These are phyloP conservation scores for Pteronotus mesoamericanus DNA, from an alignment of 2,797 vertebrate species.

Conservation along the genomic window DNA sequence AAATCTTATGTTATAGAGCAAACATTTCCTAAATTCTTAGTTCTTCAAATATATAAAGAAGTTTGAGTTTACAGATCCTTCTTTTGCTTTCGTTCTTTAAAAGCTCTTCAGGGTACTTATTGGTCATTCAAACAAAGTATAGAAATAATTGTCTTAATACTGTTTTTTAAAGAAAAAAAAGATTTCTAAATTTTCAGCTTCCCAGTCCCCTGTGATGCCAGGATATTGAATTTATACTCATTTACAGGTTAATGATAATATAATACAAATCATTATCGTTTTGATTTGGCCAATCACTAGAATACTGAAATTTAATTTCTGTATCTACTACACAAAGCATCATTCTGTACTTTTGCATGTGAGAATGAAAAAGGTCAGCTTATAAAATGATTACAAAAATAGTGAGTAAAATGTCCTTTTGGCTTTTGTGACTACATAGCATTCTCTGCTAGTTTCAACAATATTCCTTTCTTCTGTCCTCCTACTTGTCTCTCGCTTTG, in stretches of 20 bases:
- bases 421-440: not conserved
- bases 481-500: not conserved
- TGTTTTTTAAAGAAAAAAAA: not conserved
- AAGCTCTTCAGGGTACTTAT: not conserved
- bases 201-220: not conserved
- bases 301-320: not conserved
- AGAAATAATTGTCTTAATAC: not conserved
- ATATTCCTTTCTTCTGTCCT: not conserved
- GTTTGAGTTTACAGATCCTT: not conserved
- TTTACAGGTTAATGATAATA: not conserved
- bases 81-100: not conserved
- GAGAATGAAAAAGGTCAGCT: not conserved
- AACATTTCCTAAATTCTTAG: slow-evolving; percentile 2
- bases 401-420: not conserved
- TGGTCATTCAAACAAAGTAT: not conserved
- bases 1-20: not conserved
- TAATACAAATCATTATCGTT: not conserved
- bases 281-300: not conserved
- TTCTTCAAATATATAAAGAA: not conserved
- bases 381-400: not conserved
- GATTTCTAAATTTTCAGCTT: not conserved
- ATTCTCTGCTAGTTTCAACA: not conserved
- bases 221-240: not conserved
- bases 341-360: not conserved
- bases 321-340: not conserved